Percentiles rank a stretch among this genome's conserved stretches.
Conservation (phyloP, 2,888 invertebrate genomes). For the Perizoma affinitatum region DNA sequence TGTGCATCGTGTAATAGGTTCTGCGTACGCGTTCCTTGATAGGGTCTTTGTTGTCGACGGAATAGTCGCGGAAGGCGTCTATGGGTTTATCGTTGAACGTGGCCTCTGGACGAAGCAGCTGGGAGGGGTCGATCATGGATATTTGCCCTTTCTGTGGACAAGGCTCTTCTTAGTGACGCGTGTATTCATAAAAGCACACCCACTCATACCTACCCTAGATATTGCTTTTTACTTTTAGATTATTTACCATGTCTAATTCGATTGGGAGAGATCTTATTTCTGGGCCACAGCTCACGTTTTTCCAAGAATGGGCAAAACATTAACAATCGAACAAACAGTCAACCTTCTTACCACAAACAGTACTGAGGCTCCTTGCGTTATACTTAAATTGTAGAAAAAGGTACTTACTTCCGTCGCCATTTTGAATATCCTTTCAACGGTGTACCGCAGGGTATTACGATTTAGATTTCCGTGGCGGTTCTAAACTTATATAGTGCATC, state of each 20-base stretch:
- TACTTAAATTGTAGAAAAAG: too few species aligned
- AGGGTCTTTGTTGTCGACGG: constrained; percentile 88
- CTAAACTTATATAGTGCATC: constrained; percentile 27
- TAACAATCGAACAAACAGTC: too few species aligned
- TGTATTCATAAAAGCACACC: too few species aligned
- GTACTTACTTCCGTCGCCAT: constrained; percentile 33
- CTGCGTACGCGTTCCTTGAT: constrained; percentile 91
- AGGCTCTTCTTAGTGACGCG: too few species aligned
- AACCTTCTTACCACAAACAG: too few species aligned
- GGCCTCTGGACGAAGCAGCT: constrained; percentile 90
- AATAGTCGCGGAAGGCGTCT: constrained; percentile 91
- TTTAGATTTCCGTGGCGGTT: background rate
- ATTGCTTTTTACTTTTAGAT: too few species aligned
- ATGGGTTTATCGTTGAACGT: constrained; percentile 89
- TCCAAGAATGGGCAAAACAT: too few species aligned
- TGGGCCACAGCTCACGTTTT: too few species aligned
- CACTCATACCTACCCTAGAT: too few species aligned
- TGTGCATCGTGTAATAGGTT: constrained; percentile 95
- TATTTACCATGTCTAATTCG: too few species aligned
- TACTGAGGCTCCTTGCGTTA: too few species aligned
- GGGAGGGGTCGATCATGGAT: constrained; percentile 78
- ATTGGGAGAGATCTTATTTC: too few species aligned
- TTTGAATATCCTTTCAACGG: constrained; percentile 9
- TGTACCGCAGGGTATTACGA: constrained; percentile 7
- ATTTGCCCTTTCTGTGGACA: constrained; percentile 57